Conservation (phyloP, 2,888 invertebrate species). For the Drosophila cyrtoloma region DNA sequence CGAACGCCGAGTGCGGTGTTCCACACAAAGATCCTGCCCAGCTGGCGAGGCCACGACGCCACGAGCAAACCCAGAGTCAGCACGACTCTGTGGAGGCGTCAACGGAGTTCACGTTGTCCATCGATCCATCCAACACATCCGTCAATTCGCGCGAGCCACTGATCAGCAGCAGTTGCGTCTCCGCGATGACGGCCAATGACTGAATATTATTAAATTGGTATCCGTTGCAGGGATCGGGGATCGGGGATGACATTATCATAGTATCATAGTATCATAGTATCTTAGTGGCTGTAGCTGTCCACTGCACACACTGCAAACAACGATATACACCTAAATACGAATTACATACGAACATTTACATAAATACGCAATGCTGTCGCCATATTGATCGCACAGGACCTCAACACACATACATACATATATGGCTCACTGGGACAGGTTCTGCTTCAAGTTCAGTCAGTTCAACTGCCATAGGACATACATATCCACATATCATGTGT, state of each 20-base stretch:
- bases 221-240: not conserved
- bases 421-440: not conserved
- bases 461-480: slow-evolving; percentile 14
- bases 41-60: slow-evolving; percentile 85
- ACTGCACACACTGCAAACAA: not conserved
- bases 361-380: not conserved
- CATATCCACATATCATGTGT: slow-evolving; percentile 29
- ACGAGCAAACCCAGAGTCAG: slow-evolving; percentile 88
- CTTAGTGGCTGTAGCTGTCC: not conserved
- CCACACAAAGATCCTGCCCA: slow-evolving; percentile 85
- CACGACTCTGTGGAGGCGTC: slow-evolving; percentile 87
- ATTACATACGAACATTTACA: not conserved
- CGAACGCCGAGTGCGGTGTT: slow-evolving; percentile 85
- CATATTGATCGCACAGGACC: not conserved
- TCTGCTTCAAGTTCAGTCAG: slow-evolving; percentile 18
- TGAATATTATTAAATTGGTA: slow-evolving; percentile 35
- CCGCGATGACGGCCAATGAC: slow-evolving; percentile 73
- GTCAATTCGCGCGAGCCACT: slow-evolving; percentile 88
- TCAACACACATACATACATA: not conserved
- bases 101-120: slow-evolving; percentile 83
- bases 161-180: slow-evolving; percentile 85
- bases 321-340: not conserved
- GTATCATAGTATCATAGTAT: not conserved
- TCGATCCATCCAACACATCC: slow-evolving; percentile 84
- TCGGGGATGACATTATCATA: slow-evolving; percentile 4